Conservation (phyloP, 2,888 invertebrate species). For the Amphipyra berbera region DNA sequence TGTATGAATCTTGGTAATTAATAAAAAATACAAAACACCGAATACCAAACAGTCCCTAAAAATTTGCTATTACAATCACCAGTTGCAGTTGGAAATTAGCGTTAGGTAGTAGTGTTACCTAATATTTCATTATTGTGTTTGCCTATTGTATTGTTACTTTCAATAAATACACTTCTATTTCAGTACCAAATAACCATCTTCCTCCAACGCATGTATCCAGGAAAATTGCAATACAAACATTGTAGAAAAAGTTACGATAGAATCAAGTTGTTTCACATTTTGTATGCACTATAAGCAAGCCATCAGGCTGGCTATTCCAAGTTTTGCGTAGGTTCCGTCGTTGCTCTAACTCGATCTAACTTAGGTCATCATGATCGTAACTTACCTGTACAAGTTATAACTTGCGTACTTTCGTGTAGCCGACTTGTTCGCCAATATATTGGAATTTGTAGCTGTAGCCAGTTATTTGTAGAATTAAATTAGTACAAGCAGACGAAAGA, state of each 20-base stretch:
- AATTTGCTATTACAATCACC: too few species aligned
- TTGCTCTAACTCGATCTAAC: slow-evolving; percentile 63
- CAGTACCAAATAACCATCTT: background rate
- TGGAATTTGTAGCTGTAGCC: background rate
- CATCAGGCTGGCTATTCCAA: slow-evolving; percentile 45
- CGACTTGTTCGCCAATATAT: slow-evolving; percentile 20
- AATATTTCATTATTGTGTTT: too few species aligned
- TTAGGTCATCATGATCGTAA: slow-evolving; percentile 59
- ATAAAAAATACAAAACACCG: too few species aligned
- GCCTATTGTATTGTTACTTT: too few species aligned
- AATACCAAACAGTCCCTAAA: too few species aligned
- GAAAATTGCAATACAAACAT: slow-evolving; percentile 11
- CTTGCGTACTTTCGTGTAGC: slow-evolving; percentile 30
- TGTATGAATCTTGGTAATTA: too few species aligned
- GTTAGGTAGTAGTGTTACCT: too few species aligned
- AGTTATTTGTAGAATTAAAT: background rate
- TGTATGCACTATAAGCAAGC: slow-evolving; percentile 50
- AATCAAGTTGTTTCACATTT: slow-evolving; percentile 27
- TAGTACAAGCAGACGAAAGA: too few species aligned
- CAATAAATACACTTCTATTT: background rate
- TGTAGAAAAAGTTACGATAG: slow-evolving; percentile 11
- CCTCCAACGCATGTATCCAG: background rate
- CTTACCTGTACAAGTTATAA: slow-evolving; percentile 55
- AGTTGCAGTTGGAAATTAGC: too few species aligned
- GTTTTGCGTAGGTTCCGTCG: slow-evolving; percentile 43